Evolutionary conservation across 2,888 invertebrate genomes (phyloP), one percentile per base, ranked within the genome.

Genomic region (Dolichomitus sp.): DNA sequence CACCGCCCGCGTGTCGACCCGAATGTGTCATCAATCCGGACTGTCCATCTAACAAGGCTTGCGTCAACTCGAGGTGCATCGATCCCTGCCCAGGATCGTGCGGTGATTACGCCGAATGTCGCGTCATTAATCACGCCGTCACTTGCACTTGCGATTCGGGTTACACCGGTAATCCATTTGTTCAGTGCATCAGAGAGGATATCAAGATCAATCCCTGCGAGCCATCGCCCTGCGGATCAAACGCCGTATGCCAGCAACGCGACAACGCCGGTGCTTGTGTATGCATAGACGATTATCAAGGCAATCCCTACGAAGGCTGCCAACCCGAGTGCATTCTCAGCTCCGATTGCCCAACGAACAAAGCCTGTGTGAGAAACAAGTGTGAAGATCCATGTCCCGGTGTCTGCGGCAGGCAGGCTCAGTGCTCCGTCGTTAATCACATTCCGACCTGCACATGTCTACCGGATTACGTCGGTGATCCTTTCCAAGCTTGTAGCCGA

Each of bases 321-420:
- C 95, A 97, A 86, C 98, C 98, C 1, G 98, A 98, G 94, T 98
- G 98, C 92, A 96, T 98, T 45, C 95, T 97, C 1, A 98, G 97
- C 92, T 96, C 97, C 0, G 98, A 98, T 90, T 98, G 98, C 93
- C 95, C 97, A 42, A 96, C 97, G 2, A 97, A 97, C 90, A 97
- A 96, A 92, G 96, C 98, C 57, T 98, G 98, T 89, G 95, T 97
- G 57, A 95, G 97, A 88, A 97, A 97, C 91, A 98, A 97, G 93
- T 98, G 98, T 91, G 95, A 95, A 69, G 97, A 98, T 94, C 98
- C 98, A 54, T 98, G 98, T 89, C 97, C 97, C 14, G 97, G 98
- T 81, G 96, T 97, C 80, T 98, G 98, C 91, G 98, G 98, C 6
- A 95, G 95, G 73, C 96, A 97, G 91, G 97, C 98, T 2, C 96